A percentile compares a stretch with the other conserved stretches of the same genome.
Conservation (phyloP, 1,140 invertebrate species). For the Saxidomus purpurata region DNA sequence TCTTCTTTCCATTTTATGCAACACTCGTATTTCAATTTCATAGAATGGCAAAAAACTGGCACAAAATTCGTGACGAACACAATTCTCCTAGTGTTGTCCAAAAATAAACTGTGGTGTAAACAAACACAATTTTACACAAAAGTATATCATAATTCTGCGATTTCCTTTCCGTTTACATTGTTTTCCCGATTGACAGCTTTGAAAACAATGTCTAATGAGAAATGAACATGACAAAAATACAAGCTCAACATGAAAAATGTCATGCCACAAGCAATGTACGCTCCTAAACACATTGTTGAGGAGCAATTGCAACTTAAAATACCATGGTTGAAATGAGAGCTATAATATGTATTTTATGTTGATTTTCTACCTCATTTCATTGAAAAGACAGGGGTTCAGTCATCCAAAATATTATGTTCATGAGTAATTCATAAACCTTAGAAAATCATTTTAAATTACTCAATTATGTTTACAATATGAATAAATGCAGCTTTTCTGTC, state of each 20-base stretch:
- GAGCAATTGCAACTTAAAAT: no score
- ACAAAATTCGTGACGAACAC: no score
- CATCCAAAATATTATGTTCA: slow-evolving; percentile 4
- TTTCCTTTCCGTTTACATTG: slow-evolving; percentile 1
- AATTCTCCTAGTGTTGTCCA: neutral
- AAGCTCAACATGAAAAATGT: neutral
- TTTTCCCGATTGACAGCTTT: neutral
- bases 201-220: neutral
- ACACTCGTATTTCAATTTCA: no score
- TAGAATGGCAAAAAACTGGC: no score
- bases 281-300: neutral
- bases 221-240: slow-evolving; percentile 1
- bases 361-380: slow-evolving; percentile 13
- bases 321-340: no score
- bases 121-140: neutral
- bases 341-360: neutral
- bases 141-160: neutral
- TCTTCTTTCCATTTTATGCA: no score
- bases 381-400: neutral
- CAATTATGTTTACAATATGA: no score
- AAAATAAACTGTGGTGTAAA: neutral
- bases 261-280: slow-evolving; percentile 4
- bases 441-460: neutral
- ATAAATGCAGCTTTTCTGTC: no score
- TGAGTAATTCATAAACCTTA: no score